Evolutionary conservation across 2,113 vertebrate species (phyloP), one percentile per base, ranked within the genome.

Genomic region (Glaucomys volans): DNA sequence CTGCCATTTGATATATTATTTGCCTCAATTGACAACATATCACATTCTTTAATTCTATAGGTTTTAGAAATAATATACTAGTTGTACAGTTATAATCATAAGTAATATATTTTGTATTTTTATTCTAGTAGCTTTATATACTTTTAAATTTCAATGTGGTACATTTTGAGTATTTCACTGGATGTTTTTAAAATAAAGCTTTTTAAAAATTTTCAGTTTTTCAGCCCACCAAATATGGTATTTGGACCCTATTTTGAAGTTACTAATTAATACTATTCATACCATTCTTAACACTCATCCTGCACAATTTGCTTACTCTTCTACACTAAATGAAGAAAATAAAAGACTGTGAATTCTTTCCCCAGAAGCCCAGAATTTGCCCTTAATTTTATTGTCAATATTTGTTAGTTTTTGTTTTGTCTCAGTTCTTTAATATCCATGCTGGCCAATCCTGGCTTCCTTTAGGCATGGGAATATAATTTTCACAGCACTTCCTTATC

Each of bases 311-410:
- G 14, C 28, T 87, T 84, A 67, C 16, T 37, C n/a, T 79, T 37
- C 24, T 22, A 4, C 75, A 28, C 20, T 88, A 24, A 62, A 72
- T 64, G 52, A 92, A 92, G 37, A 81, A 82, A 86, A 86, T 44
- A 64, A 81, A 54, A 94, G 11, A 90, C 35, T 66, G 44, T 67
- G 4, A 8, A 24, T 52, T 93, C 37, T 67, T 59, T 47, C 17
- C 44, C 26, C 37, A 47, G n/a, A 4, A 44, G 9, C 32, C 32
- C 32, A 75, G 35, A 91, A 52, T 67, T 77, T 42, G 47, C 16
- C 62, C 12, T 88, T 76, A 32, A 59, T 88, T 91, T 95, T 82
- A 67, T 66, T 90, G 92, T 95, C 54, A 3, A 76, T 77, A 80
- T 82, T 86, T 86, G 47, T 30, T 59, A 77, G 13, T 66, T 81